A percentile compares a stretch with the other conserved stretches of the same genome.
Evolutionary conservation across 2,113 vertebrate species (phyloP).

Genomic region (Myodes glareolus): DNA sequence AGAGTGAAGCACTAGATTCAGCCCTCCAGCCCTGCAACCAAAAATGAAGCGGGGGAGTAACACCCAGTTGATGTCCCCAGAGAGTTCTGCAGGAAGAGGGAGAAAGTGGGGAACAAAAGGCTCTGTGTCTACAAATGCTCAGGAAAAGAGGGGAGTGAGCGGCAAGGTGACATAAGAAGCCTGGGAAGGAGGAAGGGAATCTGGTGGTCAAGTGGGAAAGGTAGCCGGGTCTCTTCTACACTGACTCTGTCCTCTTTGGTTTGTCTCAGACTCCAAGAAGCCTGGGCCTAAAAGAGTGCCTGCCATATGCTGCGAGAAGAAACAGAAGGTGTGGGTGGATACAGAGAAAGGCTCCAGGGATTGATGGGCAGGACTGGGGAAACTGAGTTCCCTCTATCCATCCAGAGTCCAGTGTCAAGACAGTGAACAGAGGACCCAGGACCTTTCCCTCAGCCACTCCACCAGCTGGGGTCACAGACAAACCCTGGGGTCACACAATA

Average conservation of each 20-base stretch:
- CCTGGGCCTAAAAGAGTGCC: background rate
- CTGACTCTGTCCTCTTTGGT: background rate
- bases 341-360: background rate
- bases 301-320: background rate
- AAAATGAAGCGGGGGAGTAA: background rate
- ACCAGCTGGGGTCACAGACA: too few relatives aligned
- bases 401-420: background rate
- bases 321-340: background rate
- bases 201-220: background rate
- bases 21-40: background rate
- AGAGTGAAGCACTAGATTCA: background rate
- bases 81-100: background rate
- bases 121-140: background rate
- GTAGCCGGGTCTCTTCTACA: background rate
- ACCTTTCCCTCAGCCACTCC: background rate
- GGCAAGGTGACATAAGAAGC: background rate
- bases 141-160: background rate
- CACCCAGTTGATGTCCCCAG: background rate
- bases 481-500: too few relatives aligned
- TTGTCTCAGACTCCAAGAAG: background rate
- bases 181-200: background rate
- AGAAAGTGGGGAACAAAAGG: background rate
- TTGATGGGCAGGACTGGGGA: accelerated
- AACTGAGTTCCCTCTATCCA: background rate
- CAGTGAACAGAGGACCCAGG: accelerated